Conservation (phyloP, 2,888 invertebrate species). For the Eupithecia abbreviata region DNA sequence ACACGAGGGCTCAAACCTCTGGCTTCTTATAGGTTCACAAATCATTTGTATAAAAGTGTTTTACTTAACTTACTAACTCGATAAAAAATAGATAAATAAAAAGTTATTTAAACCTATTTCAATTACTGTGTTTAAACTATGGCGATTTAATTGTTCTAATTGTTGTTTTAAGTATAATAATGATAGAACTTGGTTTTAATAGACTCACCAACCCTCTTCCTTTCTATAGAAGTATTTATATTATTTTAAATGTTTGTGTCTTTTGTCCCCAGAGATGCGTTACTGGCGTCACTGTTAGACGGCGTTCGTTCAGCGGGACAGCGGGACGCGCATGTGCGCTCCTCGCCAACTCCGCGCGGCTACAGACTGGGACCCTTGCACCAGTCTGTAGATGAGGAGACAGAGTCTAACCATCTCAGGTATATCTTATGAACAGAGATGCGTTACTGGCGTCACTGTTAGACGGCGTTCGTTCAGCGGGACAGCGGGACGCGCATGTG, state of each 20-base stretch:
- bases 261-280: slow-evolving; percentile 88
- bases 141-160: no score
- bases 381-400: slow-evolving; percentile 97
- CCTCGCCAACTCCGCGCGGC: slow-evolving; percentile 92
- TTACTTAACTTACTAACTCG: no score
- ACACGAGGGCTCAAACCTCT: no score
- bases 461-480: slow-evolving; percentile 98
- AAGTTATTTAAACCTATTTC: no score
- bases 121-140: no score
- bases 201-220: no score
- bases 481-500: slow-evolving; percentile 98
- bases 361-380: slow-evolving; percentile 95
- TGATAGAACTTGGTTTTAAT: no score
- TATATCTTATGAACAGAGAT: slow-evolving; percentile 84
- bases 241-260: not conserved
- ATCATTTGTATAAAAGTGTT: no score
- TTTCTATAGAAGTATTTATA: no score
- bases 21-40: no score
- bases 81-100: no score
- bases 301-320: slow-evolving; percentile 98
- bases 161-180: no score
- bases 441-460: slow-evolving; percentile 96
- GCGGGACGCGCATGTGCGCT: slow-evolving; percentile 96
- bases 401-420: slow-evolving; percentile 95
- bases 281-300: slow-evolving; percentile 97